A percentile compares a stretch with the other conserved stretches of the same genome.
Evolutionary conservation across 2,888 invertebrate species (phyloP).

Genomic region (Caenorhabditis sp.): DNA sequence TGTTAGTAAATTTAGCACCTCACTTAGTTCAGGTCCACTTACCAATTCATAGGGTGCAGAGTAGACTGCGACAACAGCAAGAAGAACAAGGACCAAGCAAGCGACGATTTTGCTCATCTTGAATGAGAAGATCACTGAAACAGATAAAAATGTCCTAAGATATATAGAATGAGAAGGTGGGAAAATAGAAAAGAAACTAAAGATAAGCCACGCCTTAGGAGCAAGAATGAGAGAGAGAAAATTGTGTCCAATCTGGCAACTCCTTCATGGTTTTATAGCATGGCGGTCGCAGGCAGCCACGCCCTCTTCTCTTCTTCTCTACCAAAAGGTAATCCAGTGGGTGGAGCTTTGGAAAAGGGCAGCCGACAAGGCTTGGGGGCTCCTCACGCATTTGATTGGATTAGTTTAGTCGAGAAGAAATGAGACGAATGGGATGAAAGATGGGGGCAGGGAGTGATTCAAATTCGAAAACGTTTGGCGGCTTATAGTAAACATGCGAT

Average conservation of each 20-base stretch:
- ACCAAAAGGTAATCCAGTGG: constrained; percentile 10
- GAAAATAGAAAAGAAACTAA: background rate
- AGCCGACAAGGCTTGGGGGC: background rate
- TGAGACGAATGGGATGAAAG: background rate
- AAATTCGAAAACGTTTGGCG: background rate
- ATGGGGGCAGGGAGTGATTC: background rate
- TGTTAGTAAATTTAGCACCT: background rate
- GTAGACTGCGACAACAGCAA: constrained; percentile 32
- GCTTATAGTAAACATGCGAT: background rate
- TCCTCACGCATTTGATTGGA: constrained; percentile 8
- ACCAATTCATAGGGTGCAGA: constrained; percentile 47
- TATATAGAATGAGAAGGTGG: background rate
- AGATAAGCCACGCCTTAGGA: constrained; percentile 11
- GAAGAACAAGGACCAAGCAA: constrained; percentile 60
- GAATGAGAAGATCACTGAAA: constrained; percentile 38
- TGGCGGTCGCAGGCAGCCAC: background rate
- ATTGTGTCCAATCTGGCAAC: constrained; percentile 33
- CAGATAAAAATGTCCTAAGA: background rate
- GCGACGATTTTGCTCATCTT: constrained; percentile 62
- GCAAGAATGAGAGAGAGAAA: constrained; percentile 1
- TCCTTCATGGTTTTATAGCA: constrained; percentile 42
- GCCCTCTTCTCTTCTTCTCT: constrained; percentile 2
- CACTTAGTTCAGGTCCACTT: too few relatives aligned
- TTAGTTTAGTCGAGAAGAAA: background rate
- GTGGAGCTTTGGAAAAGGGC: background rate